Evolutionary conservation across 2,797 vertebrate genomes (phyloP), one percentile per base, ranked within the genome.

Genomic region (Mus minutoides): DNA sequence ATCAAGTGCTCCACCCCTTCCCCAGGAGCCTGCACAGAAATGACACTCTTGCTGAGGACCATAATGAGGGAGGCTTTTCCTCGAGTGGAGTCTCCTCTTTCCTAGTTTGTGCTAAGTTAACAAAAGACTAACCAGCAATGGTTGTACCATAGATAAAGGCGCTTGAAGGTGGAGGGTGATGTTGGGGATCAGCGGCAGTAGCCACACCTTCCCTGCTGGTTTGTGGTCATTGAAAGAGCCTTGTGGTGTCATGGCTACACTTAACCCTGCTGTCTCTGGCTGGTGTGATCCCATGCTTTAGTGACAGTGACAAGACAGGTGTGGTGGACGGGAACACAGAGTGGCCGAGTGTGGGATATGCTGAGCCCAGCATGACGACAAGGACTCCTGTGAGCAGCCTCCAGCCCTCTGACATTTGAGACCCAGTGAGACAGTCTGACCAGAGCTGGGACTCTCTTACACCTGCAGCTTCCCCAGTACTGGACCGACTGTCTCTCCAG

Each of bases 21-120:
- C 4, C 12, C 7, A 17, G 24, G 62, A 16, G 37, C 75, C 40
- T n/a, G 13, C 40, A 24, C 26, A 64, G 84, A 75, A 86, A 19
- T 40, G 31, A 58, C 0, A 0, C 12, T 3, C 21, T 26, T 37
- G 1, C 37, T n/a, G 1, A 3, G 21, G 2, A 9, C 4, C n/a
- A 60, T 10, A 4, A 62, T 6, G 37, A 83, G 24, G 79, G 8
- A 43, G 7, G 34, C 2, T 19, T n/a, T 17, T 17, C 31, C 60
- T 56, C 31, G 56, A 10, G 56, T 62, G 29, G 56, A 60, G 79
- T 14, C 37, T 40, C 56, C 14, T 60, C 80, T 43, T 83, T 11
- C 80, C 16, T 43, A 11, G 26, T 40, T 40, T 82, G 54, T 60
- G 24, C 60, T 40, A 60, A 83, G 37, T 62, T 43, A 40, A 31